Base-by-base conservation (phyloP, 1,140 invertebrate genomes). In the Papilio dardanus region DNA sequence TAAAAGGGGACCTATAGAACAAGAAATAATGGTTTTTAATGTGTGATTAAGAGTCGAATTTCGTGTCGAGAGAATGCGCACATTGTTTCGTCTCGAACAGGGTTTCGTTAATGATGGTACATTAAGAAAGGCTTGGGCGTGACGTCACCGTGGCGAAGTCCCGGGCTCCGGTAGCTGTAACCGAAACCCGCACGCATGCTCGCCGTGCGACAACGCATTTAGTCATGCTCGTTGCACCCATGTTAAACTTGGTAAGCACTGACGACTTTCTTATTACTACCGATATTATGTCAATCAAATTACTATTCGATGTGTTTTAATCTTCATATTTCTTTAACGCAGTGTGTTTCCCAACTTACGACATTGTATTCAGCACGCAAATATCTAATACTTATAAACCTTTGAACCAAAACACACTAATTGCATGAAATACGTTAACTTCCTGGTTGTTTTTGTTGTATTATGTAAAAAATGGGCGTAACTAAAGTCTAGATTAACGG, bases 71-170 rank as follows among this genome's bases (percentile, higher is more conserved):
- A 83, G 77, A 80, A 75, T 76, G 76, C 54, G 74, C 75, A 85
- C 83, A 86, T 89, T 88, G 81, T 88, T 86, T 85, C 80, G 77
- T 76, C 82, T 82, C 80, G 81, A 87, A 89, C 85, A 79, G 83
- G 83, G 83, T 88, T 89, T 86, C 79, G 81, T 87, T 91, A 92
- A 91, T 92, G 88, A 90, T 86, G 86, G 84, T 88, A 83, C 83
- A 86, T 89, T 90, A 86, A 86, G 82, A 87, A 87, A 85, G 83
- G 82, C 81, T 76, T 65, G 76, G 40, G 83, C 77, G 75, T 80
- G 81, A 82, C 82, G 82, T 75, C 77, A 87, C 79, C 82, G 81
- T 79, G 75, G 71, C 85, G 74, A 80, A 81, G 28, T 16, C 74
- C 58, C 54, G 76, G 81, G 77, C 76, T 88, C 86, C 83, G 84